Evolutionary conservation across 2,113 vertebrate genomes (phyloP).

Genomic region (Pycnonotus jocosus): DNA sequence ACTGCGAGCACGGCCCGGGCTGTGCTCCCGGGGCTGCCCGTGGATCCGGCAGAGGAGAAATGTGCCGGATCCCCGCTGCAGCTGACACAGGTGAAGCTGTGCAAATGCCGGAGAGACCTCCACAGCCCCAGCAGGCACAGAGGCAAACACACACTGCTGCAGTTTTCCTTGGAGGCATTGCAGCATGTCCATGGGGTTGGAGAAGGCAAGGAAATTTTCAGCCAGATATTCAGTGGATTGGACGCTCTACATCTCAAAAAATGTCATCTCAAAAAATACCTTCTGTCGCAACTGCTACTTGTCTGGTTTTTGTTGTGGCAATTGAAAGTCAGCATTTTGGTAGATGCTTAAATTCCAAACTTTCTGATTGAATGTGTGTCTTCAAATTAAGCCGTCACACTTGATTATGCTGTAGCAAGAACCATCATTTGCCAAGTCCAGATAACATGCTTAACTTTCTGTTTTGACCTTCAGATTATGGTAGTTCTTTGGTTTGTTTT

Average conservation of each 20-base stretch:
- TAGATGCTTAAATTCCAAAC: background rate
- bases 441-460: background rate
- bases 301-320: background rate
- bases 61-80: background rate
- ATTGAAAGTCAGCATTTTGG: background rate
- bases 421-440: background rate
- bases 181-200: accelerated
- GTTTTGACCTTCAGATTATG: background rate
- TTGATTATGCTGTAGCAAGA: background rate
- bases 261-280: background rate
- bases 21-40: background rate
- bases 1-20: background rate
- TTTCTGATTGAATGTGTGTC: background rate
- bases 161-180: background rate
- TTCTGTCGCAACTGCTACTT: accelerated
- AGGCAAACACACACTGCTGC: background rate
- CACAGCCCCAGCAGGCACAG: background rate
- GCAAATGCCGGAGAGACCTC: background rate
- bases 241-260: background rate
- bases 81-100: background rate
- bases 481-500: background rate
- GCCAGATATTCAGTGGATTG: background rate
- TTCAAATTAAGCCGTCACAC: background rate
- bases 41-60: background rate
- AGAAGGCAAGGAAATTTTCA: background rate